Base-by-base conservation (phyloP, 2,113 vertebrate species). In the Condylura cristata region DNA sequence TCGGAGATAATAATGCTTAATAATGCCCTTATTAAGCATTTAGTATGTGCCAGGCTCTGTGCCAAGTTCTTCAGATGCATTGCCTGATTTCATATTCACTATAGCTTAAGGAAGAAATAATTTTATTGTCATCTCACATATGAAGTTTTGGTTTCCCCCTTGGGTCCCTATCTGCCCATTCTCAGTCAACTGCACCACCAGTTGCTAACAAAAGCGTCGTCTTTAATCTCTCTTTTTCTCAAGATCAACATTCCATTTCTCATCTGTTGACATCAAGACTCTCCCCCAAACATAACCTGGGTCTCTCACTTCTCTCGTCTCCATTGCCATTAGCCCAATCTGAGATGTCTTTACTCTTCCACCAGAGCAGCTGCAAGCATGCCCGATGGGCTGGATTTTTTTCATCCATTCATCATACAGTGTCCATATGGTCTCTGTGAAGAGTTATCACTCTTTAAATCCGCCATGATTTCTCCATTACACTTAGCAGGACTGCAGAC, bases 31-130 rank as follows among this genome's bases (percentile, higher is more conserved):
- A 37, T 32, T 61, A 72, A 81, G 30, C n/a, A 37, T 8, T 53
- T 89, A 79, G 4, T 75, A 10, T 34, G 13, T 85, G 32, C 44
- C 61, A 37, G 22, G 32, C 56, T n/a, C 51, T 63, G 30, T 70
- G 44, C 44, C 63, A 70, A 63, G n/a, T 65, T 83, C 58, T 83
- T 89, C 80, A 84, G 61, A 80, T 65, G 22, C 63, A 75, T 63
- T 92, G 81, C 79, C 63, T 75, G 51, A 46, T 53, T 95, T 75
- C 79, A 87, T 79, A 83, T 86, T 91, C 71, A 65, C 83, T 86
- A 74, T 34, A 70, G 41, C 34, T 30, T 44, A 70, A 76, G 63
- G 65, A 95, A 89, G 48, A 80, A 56, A 65, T 32, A 74, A 63
- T 48, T 44, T 70, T 48, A 82, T 44, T 60, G 53, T 41, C 41